Evolutionary conservation across 2,888 invertebrate species (phyloP).

Genomic region (Trachelus tabidus): DNA sequence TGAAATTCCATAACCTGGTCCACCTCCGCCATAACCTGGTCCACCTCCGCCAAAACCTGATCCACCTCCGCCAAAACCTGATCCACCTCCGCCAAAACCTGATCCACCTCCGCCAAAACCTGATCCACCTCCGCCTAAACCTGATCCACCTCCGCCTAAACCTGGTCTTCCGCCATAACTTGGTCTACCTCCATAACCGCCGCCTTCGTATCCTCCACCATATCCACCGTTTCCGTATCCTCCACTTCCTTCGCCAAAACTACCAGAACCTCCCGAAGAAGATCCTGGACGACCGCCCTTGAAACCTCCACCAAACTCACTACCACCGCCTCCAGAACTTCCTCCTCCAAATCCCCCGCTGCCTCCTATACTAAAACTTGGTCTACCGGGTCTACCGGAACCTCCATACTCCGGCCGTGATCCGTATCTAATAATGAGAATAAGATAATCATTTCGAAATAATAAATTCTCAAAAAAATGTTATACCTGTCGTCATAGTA

Average conservation of each 20-base stretch:
- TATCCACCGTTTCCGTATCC: slow-evolving; percentile 25
- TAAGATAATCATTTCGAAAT: background rate
- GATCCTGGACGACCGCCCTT: slow-evolving; percentile 13
- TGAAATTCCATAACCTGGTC: slow-evolving; percentile 39
- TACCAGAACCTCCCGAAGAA: background rate
- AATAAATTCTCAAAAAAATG: background rate
- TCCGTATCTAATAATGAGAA: background rate
- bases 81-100: slow-evolving; percentile 37
- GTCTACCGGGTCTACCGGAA: background rate
- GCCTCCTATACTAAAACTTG: background rate
- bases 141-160: background rate
- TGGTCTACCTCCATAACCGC: slow-evolving; percentile 26
- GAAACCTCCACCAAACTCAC: background rate
- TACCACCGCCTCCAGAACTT: background rate
- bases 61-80: slow-evolving; percentile 21
- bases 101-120: slow-evolving; percentile 32
- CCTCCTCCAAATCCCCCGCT: slow-evolving; percentile 8
- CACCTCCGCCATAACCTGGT: slow-evolving; percentile 1
- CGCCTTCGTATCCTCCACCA: slow-evolving; percentile 35
- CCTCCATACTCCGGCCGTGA: background rate
- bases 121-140: slow-evolving; percentile 8
- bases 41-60: too few species aligned
- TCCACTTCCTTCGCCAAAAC: slow-evolving; percentile 28
- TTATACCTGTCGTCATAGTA: slow-evolving; percentile 41
- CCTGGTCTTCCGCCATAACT: slow-evolving; percentile 22